Percentiles rank a stretch among this genome's conserved stretches.
These are phyloP conservation scores for Pedetes capensis DNA, from an alignment of 2,113 vertebrate species.

Conservation along the genomic window DNA sequence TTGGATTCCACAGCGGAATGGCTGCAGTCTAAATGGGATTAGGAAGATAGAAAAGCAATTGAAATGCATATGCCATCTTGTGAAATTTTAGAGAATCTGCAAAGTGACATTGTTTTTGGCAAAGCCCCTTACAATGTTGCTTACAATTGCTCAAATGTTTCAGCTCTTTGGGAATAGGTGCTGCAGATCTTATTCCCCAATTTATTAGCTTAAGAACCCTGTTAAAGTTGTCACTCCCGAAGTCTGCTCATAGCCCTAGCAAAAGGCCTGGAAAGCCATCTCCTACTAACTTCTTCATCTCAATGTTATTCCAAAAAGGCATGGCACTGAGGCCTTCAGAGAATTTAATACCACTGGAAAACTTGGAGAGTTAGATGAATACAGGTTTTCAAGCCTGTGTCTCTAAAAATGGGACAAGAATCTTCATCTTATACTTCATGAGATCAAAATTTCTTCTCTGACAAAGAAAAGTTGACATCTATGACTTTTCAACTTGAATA, in stretches of 20 bases:
- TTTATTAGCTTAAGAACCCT: neutral
- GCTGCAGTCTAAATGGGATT: neutral
- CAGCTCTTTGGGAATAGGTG: neutral
- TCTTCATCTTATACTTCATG: neutral
- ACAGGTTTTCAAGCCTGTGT: constrained; percentile 1
- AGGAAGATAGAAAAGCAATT: neutral
- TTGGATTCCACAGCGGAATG: too few species aligned
- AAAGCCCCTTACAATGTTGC: neutral
- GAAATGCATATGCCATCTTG: neutral
- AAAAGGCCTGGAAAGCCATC: neutral
- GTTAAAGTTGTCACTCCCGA: constrained; percentile 22
- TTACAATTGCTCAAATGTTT: neutral
- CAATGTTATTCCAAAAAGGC: neutral
- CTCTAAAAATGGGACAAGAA: constrained; percentile 51
- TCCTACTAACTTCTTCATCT: constrained; percentile 22
- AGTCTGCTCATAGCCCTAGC: neutral
- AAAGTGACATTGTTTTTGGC: neutral
- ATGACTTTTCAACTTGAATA: constrained; percentile 27
- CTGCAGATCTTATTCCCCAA: neutral
- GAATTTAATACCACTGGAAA: constrained; percentile 17
- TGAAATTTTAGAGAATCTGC: neutral
- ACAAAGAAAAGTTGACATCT: neutral
- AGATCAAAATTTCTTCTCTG: constrained; percentile 46
- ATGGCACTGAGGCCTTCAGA: neutral
- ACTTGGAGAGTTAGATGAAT: neutral